These are phyloP conservation scores for Cherax destructor DNA, from an alignment of 1,140 invertebrate species.

Conservation along the genomic window DNA sequence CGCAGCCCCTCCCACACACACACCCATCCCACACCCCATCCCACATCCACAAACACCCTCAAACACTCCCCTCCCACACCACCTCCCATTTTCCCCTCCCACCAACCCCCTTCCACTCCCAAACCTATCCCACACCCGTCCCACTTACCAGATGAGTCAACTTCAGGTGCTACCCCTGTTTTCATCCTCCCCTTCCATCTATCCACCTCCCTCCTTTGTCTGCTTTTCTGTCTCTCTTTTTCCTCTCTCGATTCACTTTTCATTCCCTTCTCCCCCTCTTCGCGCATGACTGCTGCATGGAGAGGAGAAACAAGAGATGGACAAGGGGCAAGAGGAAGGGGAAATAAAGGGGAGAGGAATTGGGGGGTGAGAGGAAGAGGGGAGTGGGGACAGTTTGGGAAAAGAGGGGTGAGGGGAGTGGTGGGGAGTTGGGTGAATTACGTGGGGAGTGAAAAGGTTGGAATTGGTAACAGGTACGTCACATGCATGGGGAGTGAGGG, in stretches of 20 bases:
- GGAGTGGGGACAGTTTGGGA: too few relatives aligned
- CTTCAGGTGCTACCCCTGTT: too few relatives aligned
- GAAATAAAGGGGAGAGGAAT: too few relatives aligned
- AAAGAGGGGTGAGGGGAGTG: too few relatives aligned
- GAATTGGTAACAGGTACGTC: too few relatives aligned
- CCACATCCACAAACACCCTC: background rate
- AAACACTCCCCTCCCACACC: background rate
- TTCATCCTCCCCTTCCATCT: background rate
- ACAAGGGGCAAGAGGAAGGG: background rate
- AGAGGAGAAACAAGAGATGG: background rate
- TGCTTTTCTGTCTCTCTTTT: background rate
- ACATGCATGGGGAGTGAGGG: background rate
- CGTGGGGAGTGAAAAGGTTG: too few relatives aligned
- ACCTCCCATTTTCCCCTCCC: background rate
- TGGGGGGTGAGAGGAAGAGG: background rate
- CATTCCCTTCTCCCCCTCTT: background rate
- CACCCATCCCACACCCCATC: background rate
- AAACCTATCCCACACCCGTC: too few relatives aligned
- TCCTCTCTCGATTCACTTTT: background rate
- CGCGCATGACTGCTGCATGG: background rate
- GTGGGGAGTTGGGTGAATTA: too few relatives aligned
- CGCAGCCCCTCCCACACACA: background rate
- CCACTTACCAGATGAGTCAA: too few relatives aligned
- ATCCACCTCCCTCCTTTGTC: background rate
- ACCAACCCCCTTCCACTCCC: too few relatives aligned